Evolutionary conservation across 2,888 invertebrate genomes (phyloP).

Genomic region (Ctenicera cuprea): DNA sequence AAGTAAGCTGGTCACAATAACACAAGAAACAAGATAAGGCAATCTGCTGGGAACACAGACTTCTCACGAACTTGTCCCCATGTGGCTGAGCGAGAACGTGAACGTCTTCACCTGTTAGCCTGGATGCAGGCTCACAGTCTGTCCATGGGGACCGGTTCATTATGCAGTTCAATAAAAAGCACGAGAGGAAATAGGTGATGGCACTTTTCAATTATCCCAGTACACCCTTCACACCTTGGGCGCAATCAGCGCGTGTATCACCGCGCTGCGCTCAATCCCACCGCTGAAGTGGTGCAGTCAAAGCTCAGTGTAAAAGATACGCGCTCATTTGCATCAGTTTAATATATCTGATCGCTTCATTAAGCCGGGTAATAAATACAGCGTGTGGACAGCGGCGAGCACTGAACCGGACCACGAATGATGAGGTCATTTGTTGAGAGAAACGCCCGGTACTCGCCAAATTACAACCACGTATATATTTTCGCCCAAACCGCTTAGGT

Average conservation of each 20-base stretch:
- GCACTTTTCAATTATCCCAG: constrained; percentile 51
- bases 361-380: constrained; percentile 59
- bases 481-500: constrained; percentile 37
- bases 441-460: constrained; percentile 52
- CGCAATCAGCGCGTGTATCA: constrained; percentile 44
- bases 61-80: constrained; percentile 65
- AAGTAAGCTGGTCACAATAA: constrained; percentile 65
- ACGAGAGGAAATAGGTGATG: constrained; percentile 57
- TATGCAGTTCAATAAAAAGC: constrained; percentile 61
- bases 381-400: constrained; percentile 54
- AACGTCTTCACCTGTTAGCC: neutral
- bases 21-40: constrained; percentile 67
- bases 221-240: constrained; percentile 48
- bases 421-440: constrained; percentile 58
- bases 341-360: constrained; percentile 61
- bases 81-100: constrained; percentile 49
- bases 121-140: constrained; percentile 53
- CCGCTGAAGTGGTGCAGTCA: constrained; percentile 39
- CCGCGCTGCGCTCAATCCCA: constrained; percentile 39
- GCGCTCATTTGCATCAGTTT: constrained; percentile 58
- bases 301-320: constrained; percentile 42
- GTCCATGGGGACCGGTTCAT: constrained; percentile 61
- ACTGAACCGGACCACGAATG: constrained; percentile 56
- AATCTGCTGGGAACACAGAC: constrained; percentile 64
- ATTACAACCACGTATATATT: constrained; percentile 54